These are phyloP conservation scores for Megatriorchis doriae DNA, from an alignment of 2,113 vertebrate species.

Conservation along the genomic window DNA sequence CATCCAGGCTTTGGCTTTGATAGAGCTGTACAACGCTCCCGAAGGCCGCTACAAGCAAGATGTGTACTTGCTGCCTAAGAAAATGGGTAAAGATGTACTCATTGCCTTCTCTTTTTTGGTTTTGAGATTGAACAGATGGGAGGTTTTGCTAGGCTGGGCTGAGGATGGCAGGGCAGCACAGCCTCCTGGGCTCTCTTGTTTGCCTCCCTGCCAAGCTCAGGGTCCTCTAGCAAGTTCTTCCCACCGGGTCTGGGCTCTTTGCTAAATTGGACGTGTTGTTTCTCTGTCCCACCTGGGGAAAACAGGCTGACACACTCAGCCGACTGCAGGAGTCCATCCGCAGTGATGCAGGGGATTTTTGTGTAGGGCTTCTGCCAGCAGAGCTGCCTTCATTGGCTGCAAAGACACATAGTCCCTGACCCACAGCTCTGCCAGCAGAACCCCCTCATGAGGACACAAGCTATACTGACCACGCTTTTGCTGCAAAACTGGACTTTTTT, in stretches of 20 bases:
- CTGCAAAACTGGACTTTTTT: rapidly evolving
- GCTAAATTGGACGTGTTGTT: rapidly evolving
- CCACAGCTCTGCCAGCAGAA: neutral
- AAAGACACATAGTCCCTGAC: no score
- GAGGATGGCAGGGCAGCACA: neutral
- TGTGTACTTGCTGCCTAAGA: slow-evolving; percentile 94
- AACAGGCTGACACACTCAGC: neutral
- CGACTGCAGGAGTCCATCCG: rapidly evolving
- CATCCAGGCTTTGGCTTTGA: slow-evolving; percentile 88
- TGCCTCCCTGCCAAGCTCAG: neutral
- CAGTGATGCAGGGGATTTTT: rapidly evolving
- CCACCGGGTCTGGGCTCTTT: neutral
- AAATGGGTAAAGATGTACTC: slow-evolving; percentile 82
- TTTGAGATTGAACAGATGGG: neutral
- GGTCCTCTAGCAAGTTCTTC: neutral
- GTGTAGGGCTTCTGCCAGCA: rapidly evolving
- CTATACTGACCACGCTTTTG: rapidly evolving
- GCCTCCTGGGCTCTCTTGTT: neutral
- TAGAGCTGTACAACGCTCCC: slow-evolving; percentile 94
- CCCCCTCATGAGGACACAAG: neutral
- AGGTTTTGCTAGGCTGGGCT: neutral
- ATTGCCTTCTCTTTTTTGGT: rapidly evolving
- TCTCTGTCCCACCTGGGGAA: neutral
- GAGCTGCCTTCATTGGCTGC: neutral
- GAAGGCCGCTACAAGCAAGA: slow-evolving; percentile 96